Conservation (phyloP, 2,797 vertebrate genomes). For the Microcaecilia unicolor region DNA sequence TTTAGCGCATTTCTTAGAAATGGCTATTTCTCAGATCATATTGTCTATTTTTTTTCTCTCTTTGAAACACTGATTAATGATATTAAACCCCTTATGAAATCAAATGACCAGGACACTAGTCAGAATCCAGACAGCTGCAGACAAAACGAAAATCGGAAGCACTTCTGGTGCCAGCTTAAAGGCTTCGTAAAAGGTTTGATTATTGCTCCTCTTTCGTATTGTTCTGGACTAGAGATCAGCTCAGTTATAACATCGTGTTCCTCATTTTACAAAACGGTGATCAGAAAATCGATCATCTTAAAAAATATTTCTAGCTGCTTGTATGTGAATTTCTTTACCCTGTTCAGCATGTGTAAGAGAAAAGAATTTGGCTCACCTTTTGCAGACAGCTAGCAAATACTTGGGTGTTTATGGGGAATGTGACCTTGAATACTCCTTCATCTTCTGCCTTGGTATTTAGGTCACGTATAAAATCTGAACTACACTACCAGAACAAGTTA, state of each 20-base stretch:
- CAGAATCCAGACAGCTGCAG: background rate
- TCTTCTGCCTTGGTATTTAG: no score
- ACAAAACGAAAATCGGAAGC: slow-evolving; percentile 3
- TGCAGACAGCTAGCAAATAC: no score
- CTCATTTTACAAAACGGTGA: no score
- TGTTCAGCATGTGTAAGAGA: no score
- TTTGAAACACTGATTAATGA: background rate
- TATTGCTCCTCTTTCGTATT: slow-evolving; percentile 9
- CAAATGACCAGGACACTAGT: slow-evolving; percentile 1
- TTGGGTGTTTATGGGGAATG: no score
- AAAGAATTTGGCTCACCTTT: no score
- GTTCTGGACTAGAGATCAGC: slow-evolving; percentile 1
- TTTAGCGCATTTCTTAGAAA: slow-evolving; percentile 9
- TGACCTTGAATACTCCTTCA: no score
- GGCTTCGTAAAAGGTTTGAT: slow-evolving; percentile 13
- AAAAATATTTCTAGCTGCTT: no score
- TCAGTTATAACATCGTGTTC: background rate
- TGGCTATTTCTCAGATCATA: slow-evolving; percentile 11
- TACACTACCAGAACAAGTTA: no score
- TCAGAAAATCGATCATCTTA: no score
- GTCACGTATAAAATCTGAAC: no score
- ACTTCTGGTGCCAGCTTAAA: slow-evolving; percentile 20
- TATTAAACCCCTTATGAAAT: slow-evolving; percentile 1
- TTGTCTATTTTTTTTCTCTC: slow-evolving; percentile 12
- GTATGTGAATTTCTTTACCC: no score